A percentile compares a stretch with the other conserved stretches of the same genome.
Conservation (phyloP, 1,140 invertebrate species). For the Ganaspis sp. region DNA sequence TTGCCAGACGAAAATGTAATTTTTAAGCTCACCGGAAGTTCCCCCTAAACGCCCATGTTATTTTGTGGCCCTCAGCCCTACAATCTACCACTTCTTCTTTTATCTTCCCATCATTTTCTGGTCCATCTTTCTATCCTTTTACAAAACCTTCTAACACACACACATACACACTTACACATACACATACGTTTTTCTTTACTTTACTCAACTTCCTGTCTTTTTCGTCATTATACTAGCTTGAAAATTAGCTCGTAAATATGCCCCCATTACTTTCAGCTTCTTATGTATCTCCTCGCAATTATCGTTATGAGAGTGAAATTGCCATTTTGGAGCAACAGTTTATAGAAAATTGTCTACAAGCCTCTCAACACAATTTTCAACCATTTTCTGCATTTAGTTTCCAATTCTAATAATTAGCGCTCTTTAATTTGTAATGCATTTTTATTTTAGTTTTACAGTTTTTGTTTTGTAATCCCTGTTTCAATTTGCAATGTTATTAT, state of each 20-base stretch:
- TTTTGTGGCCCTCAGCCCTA: conserved; percentile 28
- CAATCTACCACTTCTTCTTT: background rate
- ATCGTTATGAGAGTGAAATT: conserved; percentile 45
- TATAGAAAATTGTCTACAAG: background rate
- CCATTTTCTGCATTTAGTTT: too few species aligned
- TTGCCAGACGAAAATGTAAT: conserved; percentile 14
- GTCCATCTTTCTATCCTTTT: conserved; percentile 11
- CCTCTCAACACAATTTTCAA: background rate
- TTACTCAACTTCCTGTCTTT: conserved; percentile 21
- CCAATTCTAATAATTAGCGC: too few species aligned
- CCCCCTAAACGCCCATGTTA: conserved; percentile 48
- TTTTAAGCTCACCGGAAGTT: conserved; percentile 42
- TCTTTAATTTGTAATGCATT: too few species aligned
- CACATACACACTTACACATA: background rate
- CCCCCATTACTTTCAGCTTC: conserved; percentile 42
- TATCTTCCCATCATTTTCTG: conserved; percentile 49
- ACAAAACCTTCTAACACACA: too few species aligned
- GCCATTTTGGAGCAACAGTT: conserved; percentile 3
- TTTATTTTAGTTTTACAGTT: too few species aligned
- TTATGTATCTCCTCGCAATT: conserved; percentile 52
- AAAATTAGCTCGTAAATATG: conserved; percentile 61
- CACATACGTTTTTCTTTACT: background rate
- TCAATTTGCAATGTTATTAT: too few species aligned
- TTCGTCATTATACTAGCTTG: conserved; percentile 39
- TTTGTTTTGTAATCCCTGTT: too few species aligned